These are phyloP conservation scores for Labroides dimidiatus DNA, from an alignment of 2,797 vertebrate genomes.

Conservation along the genomic window DNA sequence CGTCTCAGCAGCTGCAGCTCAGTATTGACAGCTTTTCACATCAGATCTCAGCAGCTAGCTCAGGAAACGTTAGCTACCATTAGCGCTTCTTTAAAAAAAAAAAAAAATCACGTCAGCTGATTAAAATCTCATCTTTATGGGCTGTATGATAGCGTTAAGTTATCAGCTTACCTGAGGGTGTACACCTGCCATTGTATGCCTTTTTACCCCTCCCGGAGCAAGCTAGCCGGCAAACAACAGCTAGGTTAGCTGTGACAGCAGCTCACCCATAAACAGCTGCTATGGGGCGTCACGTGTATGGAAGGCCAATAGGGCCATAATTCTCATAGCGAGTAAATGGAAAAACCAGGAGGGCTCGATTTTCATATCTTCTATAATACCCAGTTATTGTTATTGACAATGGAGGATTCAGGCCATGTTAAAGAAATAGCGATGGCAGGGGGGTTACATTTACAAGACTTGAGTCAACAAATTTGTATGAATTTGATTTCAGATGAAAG, in stretches of 20 bases:
- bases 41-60: not conserved
- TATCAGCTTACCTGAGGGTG: constrained; percentile 51
- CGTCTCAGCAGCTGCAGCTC: constrained; percentile 12
- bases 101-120: too few species aligned
- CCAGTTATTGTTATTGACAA: too few species aligned
- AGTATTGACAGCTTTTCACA: not conserved
- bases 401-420: too few species aligned
- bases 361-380: too few species aligned
- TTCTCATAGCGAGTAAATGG: rapidly evolving
- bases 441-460: too few species aligned
- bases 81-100: too few species aligned
- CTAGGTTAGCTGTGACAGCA: constrained; percentile 4
- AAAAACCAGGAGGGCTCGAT: not conserved
- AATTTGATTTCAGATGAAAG: too few species aligned
- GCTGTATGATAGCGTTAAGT: not conserved
- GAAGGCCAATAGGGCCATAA: constrained; percentile 1
- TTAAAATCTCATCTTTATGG: not conserved
- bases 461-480: too few species aligned
- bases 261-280: not conserved
- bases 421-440: too few species aligned
- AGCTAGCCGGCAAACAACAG: constrained; percentile 5
- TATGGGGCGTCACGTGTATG: constrained; percentile 1
- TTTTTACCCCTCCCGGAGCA: not conserved
- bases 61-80: not conserved
- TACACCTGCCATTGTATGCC: constrained; percentile 38